Percentiles rank a stretch among this genome's conserved stretches.
These are phyloP conservation scores for Invenusta paracnida DNA, from an alignment of 2,888 invertebrate species.

Conservation along the genomic window DNA sequence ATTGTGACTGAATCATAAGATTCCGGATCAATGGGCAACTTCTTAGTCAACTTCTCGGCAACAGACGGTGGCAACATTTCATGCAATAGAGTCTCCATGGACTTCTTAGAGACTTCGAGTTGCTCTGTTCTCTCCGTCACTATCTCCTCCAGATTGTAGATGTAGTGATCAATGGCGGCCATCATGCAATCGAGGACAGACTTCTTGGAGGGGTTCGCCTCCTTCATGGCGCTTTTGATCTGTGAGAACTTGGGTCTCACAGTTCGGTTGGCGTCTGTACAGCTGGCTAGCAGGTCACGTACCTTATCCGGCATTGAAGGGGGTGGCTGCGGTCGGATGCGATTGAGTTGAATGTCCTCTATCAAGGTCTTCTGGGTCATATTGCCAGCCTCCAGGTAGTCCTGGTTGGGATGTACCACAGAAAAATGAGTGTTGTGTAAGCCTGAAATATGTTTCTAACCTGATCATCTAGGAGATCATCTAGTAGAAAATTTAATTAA, in stretches of 20 bases:
- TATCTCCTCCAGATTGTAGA: slow-evolving; percentile 52
- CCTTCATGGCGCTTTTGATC: slow-evolving; percentile 50
- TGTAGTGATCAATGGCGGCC: slow-evolving; percentile 55
- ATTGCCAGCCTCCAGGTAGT: not conserved
- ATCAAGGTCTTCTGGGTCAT: not conserved
- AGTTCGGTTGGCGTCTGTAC: slow-evolving; percentile 44
- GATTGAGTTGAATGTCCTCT: not conserved
- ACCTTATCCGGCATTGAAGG: not conserved
- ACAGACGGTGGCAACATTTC: slow-evolving; percentile 51
- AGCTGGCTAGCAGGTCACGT: not conserved
- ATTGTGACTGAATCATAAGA: slow-evolving; percentile 48
- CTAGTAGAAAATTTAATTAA: too few relatives aligned
- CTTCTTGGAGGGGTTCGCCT: slow-evolving; percentile 49
- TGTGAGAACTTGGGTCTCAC: slow-evolving; percentile 50
- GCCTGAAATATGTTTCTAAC: too few relatives aligned
- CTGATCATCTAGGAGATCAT: too few relatives aligned
- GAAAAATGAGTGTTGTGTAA: too few relatives aligned
- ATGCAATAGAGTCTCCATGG: slow-evolving; percentile 50
- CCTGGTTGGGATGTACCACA: too few relatives aligned
- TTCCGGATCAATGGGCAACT: slow-evolving; percentile 47
- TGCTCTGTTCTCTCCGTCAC: slow-evolving; percentile 51
- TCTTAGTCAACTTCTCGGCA: slow-evolving; percentile 48
- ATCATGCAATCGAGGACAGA: slow-evolving; percentile 57
- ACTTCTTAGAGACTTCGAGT: slow-evolving; percentile 48
- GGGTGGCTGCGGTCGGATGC: not conserved